phyloP scores from a whole-genome alignment of 2,888 invertebrate species.

The Melipona beecheii region DNA sequence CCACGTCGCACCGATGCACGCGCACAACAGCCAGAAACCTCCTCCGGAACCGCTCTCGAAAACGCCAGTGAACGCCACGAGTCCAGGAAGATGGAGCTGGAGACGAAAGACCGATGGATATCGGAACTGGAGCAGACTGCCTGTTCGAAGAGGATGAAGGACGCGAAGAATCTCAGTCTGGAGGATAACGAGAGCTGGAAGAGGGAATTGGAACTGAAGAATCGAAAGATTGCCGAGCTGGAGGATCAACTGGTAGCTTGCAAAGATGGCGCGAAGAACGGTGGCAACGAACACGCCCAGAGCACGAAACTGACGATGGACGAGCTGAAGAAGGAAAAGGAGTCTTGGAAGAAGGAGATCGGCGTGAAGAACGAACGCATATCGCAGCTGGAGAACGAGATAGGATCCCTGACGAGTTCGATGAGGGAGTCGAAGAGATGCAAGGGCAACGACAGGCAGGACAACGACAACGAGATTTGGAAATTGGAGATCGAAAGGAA shows the following conservation, averaged over 20 bases:
- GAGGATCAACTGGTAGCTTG: slow-evolving; percentile 85
- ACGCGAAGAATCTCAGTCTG: slow-evolving; percentile 89
- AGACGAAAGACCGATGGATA: slow-evolving; percentile 85
- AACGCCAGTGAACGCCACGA: slow-evolving; percentile 61
- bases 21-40: slow-evolving; percentile 37
- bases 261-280: slow-evolving; percentile 85
- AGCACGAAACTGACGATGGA: slow-evolving; percentile 16
- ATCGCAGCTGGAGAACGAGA: slow-evolving; percentile 48
- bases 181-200: slow-evolving; percentile 88
- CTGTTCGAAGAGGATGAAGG: slow-evolving; percentile 44
- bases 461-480: slow-evolving; percentile 52
- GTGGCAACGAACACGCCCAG: slow-evolving; percentile 19
- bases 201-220: slow-evolving; percentile 81
- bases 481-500: slow-evolving; percentile 75
- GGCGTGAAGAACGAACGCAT: slow-evolving; percentile 45
- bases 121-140: slow-evolving; percentile 80
- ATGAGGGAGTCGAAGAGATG: not conserved
- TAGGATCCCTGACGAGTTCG: slow-evolving; percentile 21
- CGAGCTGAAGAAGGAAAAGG: slow-evolving; percentile 40
- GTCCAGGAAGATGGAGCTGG: slow-evolving; percentile 81
- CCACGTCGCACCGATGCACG: slow-evolving; percentile 49
- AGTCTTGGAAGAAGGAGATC: slow-evolving; percentile 47
- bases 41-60: not conserved
- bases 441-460: slow-evolving; percentile 32
- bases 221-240: slow-evolving; percentile 86